Evolutionary conservation across 2,888 invertebrate genomes (phyloP).

Genomic region (Perithous albicinctus): DNA sequence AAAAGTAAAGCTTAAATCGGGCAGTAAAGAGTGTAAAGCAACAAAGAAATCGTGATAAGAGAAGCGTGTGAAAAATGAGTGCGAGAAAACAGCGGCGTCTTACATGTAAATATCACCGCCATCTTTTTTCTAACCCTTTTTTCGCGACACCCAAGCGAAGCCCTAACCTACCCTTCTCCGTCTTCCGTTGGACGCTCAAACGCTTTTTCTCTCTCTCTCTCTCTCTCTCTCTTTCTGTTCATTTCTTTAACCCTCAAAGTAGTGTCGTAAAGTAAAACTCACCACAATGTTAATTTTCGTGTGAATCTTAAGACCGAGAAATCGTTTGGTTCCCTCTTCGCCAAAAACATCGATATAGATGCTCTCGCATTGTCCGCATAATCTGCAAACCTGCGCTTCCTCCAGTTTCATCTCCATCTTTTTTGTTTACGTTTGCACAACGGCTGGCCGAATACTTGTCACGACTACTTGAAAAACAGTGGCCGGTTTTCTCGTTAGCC

Average conservation of each 20-base stretch:
- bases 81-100: slow-evolving; percentile 46
- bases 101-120: slow-evolving; percentile 70
- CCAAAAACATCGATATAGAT: slow-evolving; percentile 82
- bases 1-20: too few relatives aligned
- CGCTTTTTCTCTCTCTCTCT: background rate
- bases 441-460: slow-evolving; percentile 58
- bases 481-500: too few relatives aligned
- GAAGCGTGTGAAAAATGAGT: background rate
- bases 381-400: slow-evolving; percentile 80
- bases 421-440: slow-evolving; percentile 73
- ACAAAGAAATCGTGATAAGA: background rate
- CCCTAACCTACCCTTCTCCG: background rate
- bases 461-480: slow-evolving; percentile 50
- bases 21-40: too few relatives aligned
- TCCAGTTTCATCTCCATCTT: slow-evolving; percentile 80
- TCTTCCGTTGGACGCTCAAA: background rate
- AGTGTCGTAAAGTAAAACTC: slow-evolving; percentile 68
- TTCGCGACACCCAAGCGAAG: slow-evolving; percentile 30
- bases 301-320: slow-evolving; percentile 80
- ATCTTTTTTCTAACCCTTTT: slow-evolving; percentile 80
- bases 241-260: too few relatives aligned
- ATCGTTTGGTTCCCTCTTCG: slow-evolving; percentile 80
- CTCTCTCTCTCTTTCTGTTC: too few relatives aligned
- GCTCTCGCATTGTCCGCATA: slow-evolving; percentile 81
- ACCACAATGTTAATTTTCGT: slow-evolving; percentile 83